These are phyloP conservation scores for Hemithea aestivaria DNA, from an alignment of 2,888 invertebrate species.

Conservation along the genomic window DNA sequence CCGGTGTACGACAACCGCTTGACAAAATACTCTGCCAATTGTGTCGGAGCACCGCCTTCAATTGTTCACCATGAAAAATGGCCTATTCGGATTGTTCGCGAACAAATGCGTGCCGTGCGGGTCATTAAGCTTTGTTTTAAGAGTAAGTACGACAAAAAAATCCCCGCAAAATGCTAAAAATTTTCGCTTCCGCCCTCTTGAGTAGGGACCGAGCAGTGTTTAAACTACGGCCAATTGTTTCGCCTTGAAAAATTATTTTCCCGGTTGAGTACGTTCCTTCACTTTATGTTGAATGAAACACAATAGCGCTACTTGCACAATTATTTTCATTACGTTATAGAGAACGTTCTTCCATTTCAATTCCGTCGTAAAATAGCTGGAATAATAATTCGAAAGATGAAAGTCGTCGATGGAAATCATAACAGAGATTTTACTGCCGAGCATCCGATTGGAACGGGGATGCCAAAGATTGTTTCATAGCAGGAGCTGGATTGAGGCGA, in stretches of 20 bases:
- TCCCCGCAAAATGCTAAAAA: constrained; percentile 62
- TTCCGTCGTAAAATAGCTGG: constrained; percentile 34
- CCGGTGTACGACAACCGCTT: constrained; percentile 68
- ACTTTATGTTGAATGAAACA: constrained; percentile 30
- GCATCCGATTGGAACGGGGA: constrained; percentile 54
- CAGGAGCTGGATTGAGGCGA: constrained; percentile 60
- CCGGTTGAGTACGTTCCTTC: constrained; percentile 33
- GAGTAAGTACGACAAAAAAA: constrained; percentile 72
- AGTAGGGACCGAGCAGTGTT: constrained; percentile 53
- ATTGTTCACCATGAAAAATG: constrained; percentile 78
- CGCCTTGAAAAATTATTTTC: constrained; percentile 46
- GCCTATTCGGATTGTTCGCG: constrained; percentile 75
- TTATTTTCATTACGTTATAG: constrained; percentile 18
- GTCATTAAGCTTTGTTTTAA: constrained; percentile 78
- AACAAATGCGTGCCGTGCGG: constrained; percentile 77
- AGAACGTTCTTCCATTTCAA: constrained; percentile 22
- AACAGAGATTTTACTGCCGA: constrained; percentile 63
- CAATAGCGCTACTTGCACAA: constrained; percentile 30
- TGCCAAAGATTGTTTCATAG: constrained; percentile 65
- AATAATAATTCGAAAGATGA: constrained; percentile 51
- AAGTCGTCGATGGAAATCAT: constrained; percentile 57
- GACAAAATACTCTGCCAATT: constrained; percentile 78
- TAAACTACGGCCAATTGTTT: constrained; percentile 63
- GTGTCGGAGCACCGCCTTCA: constrained; percentile 73
- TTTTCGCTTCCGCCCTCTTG: constrained; percentile 64